Evolutionary conservation across 2,113 vertebrate genomes (phyloP), one percentile per base, ranked within the genome.

Genomic region (Hiodon alosoides): DNA sequence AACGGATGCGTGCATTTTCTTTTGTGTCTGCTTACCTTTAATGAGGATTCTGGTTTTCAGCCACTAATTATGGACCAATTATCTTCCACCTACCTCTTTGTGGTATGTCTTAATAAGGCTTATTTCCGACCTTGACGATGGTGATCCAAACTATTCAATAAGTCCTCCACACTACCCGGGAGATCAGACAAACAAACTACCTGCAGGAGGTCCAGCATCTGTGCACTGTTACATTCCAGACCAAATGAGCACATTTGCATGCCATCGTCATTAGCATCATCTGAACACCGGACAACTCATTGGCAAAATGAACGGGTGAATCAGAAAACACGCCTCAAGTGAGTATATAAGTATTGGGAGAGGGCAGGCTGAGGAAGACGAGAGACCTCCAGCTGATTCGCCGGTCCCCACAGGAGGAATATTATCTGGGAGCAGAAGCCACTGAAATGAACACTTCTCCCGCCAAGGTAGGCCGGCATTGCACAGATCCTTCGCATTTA

Each of bases 121-220:
- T 55, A 70, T 5, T 67, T 71, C 59, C 69, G 47, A 13, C 62
- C 73, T 5, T 13, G 74, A 90, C 80, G 88, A 90, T 85, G 81
- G 46, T 64, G 73, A 71, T 80, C 64, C 48, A 69, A 80, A 84
- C 83, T 81, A 82, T 62, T 78, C 81, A 71, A 71, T 73, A 82
- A 85, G 81, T 78, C 82, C 84, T 85, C 78, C 73, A 50, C 51
- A 0, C 54, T 57, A 10, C 5, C 10, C 54, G 5, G 54, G 54
- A 57, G 54, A 57, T 57, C 5, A 57, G 5, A 5, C 54, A 57
- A 10, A 57, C 54, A 57, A 10, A 57, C 54, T 10, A 57, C 54
- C 5, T 5, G 31, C 31, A 31, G 31, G 31, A 31, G 31, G 31
- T 31, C 54, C 54, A 57, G 54, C 54, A 57, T 10, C 54, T 48